Evolutionary conservation across 2,888 invertebrate species (phyloP), one percentile per base, ranked within the genome.

Genomic region (Chymomyza procnemis): DNA sequence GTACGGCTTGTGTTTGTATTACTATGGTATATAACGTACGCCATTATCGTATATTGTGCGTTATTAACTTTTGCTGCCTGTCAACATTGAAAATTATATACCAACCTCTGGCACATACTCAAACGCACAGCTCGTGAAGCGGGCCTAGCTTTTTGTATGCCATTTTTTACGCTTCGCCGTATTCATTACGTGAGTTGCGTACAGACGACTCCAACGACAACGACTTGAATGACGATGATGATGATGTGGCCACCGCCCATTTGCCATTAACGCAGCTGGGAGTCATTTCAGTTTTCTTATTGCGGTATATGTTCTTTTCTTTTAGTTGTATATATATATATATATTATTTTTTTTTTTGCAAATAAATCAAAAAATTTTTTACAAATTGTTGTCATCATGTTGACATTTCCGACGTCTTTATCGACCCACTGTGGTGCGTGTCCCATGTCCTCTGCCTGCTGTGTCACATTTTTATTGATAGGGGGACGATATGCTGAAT

Each of bases 361-460:
- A 79, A 77, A 87, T 83, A 85, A 84, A 85, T 83, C 85, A 87
- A 80, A 80, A 73, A 55, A 82, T 87, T 86, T 83, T 87, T 78
- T 85, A 84, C 87, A 84, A 84, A 84, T 84, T 87, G 83, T 79
- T 83, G 87, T 87, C 83, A 87, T 83, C 87, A 79, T 76, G 85
- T 78, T 82, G 87, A 84, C 85, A 81, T 83, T 85, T 83, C 80
- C 83, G 76, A 78, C 79, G 74, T 85, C 83, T 85, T 81, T 80
- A 85, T 81, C 68, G 71, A 71, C 56, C 47, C 41, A 52, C 22
- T 47, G 60, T 52, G 30, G 61, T 52, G 61, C 61, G 50, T 30
- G 9, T 22, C n/a, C n/a, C 18, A 14, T 54, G 14, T 18, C n/a
- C 18, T 16, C 58, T 4, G 63, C 63, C 41, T 22, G 46, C 59